Conservation (phyloP, 2,113 vertebrate genomes). For the Cheirogaleus medius region DNA sequence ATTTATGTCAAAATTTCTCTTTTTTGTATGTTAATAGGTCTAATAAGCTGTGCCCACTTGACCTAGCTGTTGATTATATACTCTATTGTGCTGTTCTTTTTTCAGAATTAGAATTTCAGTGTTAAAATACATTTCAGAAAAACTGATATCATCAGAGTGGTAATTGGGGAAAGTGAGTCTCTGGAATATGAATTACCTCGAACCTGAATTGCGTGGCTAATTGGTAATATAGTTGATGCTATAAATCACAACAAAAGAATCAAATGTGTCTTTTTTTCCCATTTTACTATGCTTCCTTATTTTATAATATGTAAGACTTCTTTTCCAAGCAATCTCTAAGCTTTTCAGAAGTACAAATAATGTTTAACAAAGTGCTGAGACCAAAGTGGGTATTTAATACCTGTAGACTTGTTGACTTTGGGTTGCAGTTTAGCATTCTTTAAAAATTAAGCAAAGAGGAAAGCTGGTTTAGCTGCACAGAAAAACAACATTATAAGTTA, state of each 20-base stretch:
- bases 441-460: background rate
- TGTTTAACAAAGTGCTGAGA: background rate
- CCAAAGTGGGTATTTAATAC: background rate
- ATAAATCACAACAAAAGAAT: background rate
- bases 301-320: background rate
- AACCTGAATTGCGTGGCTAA: background rate
- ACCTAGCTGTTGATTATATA: background rate
- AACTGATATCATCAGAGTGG: background rate
- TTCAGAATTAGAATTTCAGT: slow-evolving; percentile 16
- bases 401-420: background rate
- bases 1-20: background rate
- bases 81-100: background rate
- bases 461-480: background rate
- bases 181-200: background rate
- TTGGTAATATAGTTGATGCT: background rate
- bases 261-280: background rate
- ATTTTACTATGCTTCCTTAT: background rate
- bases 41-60: background rate
- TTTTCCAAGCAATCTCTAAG: background rate
- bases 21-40: background rate
- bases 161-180: background rate
- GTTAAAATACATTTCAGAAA: background rate
- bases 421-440: background rate
- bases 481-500: background rate
- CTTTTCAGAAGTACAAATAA: background rate